Evolutionary conservation across 2,888 invertebrate genomes (phyloP).

Genomic region (Coleophora flavipennella): DNA sequence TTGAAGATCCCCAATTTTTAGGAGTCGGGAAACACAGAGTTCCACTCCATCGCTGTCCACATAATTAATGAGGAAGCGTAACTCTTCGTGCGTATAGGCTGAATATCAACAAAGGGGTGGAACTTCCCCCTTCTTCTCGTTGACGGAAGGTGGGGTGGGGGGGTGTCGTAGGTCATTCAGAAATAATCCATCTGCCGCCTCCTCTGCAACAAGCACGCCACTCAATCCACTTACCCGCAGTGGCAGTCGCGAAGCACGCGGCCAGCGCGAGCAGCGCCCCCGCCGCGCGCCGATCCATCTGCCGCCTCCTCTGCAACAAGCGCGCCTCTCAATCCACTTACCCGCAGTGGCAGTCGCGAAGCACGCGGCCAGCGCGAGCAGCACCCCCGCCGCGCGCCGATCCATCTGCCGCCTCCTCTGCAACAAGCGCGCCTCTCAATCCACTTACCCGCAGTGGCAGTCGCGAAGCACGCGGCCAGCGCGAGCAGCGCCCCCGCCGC

Average conservation of each 20-base stretch:
- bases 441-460: conserved; percentile 31
- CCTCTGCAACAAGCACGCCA: too few species aligned
- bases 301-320: conserved; percentile 61
- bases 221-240: conserved; percentile 48
- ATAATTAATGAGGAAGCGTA: too few species aligned
- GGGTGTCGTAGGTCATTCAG: too few species aligned
- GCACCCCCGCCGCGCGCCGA: conserved; percentile 68
- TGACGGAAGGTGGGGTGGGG: too few species aligned
- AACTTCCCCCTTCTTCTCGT: too few species aligned
- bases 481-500: conserved; percentile 68
- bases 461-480: conserved; percentile 65
- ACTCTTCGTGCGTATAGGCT: too few species aligned
- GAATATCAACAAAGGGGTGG: too few species aligned
- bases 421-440: conserved; percentile 29
- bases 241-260: conserved; percentile 61
- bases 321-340: too few species aligned
- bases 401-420: conserved; percentile 67
- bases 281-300: conserved; percentile 70
- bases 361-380: conserved; percentile 67
- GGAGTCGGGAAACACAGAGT: too few species aligned
- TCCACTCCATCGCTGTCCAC: too few species aligned
- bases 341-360: conserved; percentile 49
- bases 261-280: conserved; percentile 68
- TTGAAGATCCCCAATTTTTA: too few species aligned
- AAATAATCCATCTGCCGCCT: too few species aligned